phyloP scores from a whole-genome alignment of 2,113 vertebrate genomes.

The Embiotoca jacksoni region DNA sequence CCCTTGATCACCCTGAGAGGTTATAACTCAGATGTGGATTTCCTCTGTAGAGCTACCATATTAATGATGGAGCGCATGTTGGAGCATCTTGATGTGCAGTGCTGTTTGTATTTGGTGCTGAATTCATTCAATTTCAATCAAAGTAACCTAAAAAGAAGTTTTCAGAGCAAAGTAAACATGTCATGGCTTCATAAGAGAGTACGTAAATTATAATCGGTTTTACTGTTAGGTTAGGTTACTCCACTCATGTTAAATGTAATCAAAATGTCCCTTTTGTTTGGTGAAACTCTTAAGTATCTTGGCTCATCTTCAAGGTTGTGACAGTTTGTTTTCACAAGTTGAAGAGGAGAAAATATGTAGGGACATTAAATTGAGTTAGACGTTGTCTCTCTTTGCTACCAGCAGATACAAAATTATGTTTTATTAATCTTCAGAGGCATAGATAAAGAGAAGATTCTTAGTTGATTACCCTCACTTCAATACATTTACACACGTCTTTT shows the following conservation, averaged over 20 bases:
- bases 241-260: background rate
- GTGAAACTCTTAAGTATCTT: background rate
- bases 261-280: conserved; percentile 5
- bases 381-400: background rate
- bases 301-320: conserved; percentile 17
- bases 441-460: background rate
- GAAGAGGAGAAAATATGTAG: background rate
- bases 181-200: conserved; percentile 5
- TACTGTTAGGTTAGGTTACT: background rate
- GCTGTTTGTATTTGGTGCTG: background rate
- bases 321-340: background rate
- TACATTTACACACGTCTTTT: background rate
- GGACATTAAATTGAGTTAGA: too few species aligned
- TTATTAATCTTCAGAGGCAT: background rate
- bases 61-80: background rate
- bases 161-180: background rate
- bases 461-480: background rate
- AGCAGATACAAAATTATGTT: background rate
- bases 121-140: background rate
- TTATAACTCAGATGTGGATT: too few species aligned
- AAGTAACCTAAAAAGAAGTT: background rate
- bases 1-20: background rate
- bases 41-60: background rate
- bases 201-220: background rate
- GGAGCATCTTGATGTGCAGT: background rate